Conservation (phyloP, 2,113 vertebrate genomes). For the Arenaria interpres region DNA sequence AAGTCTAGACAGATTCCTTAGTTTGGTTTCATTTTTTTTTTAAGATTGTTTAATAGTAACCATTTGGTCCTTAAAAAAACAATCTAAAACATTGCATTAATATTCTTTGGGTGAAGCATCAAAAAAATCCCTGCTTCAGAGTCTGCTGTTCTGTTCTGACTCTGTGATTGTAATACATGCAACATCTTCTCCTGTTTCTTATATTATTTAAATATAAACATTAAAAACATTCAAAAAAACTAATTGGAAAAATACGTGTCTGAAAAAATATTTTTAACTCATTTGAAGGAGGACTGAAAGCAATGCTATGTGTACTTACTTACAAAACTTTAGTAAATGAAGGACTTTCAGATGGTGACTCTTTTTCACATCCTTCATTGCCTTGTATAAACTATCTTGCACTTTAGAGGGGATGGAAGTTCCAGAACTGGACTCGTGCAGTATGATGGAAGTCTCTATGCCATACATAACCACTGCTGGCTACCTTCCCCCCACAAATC, state of each 20-base stretch:
- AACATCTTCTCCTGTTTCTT: neutral
- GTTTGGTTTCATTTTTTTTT: no score
- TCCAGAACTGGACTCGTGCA: neutral
- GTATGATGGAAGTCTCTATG: neutral
- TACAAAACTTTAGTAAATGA: neutral
- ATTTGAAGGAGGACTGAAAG: neutral
- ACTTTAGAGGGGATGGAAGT: neutral
- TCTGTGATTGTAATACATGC: neutral
- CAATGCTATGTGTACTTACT: neutral
- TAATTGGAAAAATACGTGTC: neutral
- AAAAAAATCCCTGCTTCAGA: neutral
- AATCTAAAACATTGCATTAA: neutral
- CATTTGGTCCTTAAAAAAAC: slow-evolving; percentile 11
- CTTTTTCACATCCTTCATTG: neutral
- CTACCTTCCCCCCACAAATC: neutral
- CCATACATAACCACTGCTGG: neutral
- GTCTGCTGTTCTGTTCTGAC: neutral
- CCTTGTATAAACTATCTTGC: neutral
- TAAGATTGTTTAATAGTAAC: neutral
- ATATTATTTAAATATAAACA: neutral
- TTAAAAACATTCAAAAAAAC: neutral
- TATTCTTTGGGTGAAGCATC: neutral
- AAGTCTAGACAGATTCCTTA: neutral
- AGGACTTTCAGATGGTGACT: neutral
- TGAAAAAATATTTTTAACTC: neutral